A percentile compares a stretch with the other conserved stretches of the same genome.
Evolutionary conservation across 2,888 invertebrate species (phyloP).

Genomic region (Macrosoma leucophasiata): DNA sequence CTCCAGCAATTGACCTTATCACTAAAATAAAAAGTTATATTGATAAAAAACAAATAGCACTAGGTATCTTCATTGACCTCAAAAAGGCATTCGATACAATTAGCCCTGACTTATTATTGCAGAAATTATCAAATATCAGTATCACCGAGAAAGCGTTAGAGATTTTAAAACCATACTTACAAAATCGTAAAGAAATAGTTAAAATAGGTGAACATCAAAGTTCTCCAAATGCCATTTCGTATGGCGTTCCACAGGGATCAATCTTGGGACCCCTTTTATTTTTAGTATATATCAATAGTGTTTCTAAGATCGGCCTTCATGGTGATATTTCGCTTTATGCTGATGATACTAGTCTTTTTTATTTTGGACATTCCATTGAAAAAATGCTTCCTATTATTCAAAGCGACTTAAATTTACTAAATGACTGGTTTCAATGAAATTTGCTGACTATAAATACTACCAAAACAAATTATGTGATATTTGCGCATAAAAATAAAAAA

Average conservation of each 20-base stretch:
- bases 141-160: conserved; percentile 6
- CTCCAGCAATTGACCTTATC: conserved; percentile 16
- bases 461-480: conserved; percentile 6
- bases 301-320: conserved; percentile 1
- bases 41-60: conserved; percentile 14
- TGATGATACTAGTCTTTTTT: conserved; percentile 18
- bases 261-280: conserved; percentile 14
- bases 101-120: conserved; percentile 10
- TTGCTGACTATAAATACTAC: conserved; percentile 7
- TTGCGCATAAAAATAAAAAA: conserved; percentile 7
- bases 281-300: conserved; percentile 10
- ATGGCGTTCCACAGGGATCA: conserved; percentile 17
- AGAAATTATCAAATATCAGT: conserved; percentile 12
- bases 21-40: conserved; percentile 21
- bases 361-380: conserved; percentile 15
- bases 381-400: conserved; percentile 12
- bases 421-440: conserved; percentile 21
- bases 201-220: conserved; percentile 9
- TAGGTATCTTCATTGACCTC: conserved; percentile 23
- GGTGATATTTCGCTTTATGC: conserved; percentile 4
- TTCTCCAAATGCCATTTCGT: conserved; percentile 3
- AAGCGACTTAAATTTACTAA: conserved; percentile 16
- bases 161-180: conserved; percentile 15
- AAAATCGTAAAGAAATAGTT: conserved; percentile 15
- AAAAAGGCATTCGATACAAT: conserved; percentile 17